Conservation (phyloP, 2,888 invertebrate species). For the Cactoblastis cactorum region DNA sequence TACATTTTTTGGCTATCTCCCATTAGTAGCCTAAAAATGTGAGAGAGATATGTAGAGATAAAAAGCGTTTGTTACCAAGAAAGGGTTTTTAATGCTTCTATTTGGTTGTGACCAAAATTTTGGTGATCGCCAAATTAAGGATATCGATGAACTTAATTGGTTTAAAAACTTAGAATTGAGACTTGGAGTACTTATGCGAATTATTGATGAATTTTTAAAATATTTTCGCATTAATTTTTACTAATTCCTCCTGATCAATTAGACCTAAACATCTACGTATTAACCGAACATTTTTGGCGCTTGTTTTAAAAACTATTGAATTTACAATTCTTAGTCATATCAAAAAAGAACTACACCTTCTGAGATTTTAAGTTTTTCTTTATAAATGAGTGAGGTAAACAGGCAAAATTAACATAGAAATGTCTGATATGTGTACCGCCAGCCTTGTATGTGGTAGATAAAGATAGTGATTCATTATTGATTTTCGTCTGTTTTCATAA, state of each 20-base stretch:
- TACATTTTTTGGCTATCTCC: not conserved
- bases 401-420: not conserved
- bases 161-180: not conserved
- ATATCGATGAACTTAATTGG: not conserved
- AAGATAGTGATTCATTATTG: slow-evolving; percentile 49
- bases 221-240: too few relatives aligned
- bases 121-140: slow-evolving; percentile 13
- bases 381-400: too few relatives aligned
- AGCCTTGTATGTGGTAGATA: slow-evolving; percentile 15
- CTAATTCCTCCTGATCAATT: too few relatives aligned
- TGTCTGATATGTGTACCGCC: slow-evolving; percentile 1
- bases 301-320: too few relatives aligned
- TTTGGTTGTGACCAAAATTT: not conserved
- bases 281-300: too few relatives aligned
- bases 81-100: not conserved
- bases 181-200: not conserved
- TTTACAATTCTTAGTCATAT: too few relatives aligned
- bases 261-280: too few relatives aligned
- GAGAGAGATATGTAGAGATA: not conserved
- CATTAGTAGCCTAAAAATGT: not conserved
- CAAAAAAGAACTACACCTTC: too few relatives aligned
- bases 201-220: too few relatives aligned
- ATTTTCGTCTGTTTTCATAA: slow-evolving; percentile 48
- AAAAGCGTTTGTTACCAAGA: not conserved
- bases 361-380: too few relatives aligned